Conservation (phyloP, 1,140 invertebrate species). For the Glossosoma conforme region DNA sequence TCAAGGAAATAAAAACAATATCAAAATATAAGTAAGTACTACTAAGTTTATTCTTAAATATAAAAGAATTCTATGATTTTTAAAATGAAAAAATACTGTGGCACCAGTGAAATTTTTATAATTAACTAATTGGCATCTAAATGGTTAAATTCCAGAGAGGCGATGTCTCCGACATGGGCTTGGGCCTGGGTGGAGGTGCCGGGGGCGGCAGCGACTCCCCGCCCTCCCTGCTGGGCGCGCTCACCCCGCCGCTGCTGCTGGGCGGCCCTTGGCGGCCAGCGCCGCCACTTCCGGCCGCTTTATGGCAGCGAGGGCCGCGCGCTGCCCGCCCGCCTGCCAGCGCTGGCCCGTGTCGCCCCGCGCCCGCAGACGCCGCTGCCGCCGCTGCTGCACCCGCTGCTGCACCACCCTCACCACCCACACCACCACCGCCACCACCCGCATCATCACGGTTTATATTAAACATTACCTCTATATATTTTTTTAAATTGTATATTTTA, state of each 20-base stretch:
- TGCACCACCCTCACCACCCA: constrained; percentile 36
- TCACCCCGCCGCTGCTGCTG: constrained; percentile 24
- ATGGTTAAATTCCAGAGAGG: constrained; percentile 30
- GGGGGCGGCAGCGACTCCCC: constrained; percentile 23
- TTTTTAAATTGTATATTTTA: too few relatives aligned
- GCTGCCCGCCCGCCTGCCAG: constrained; percentile 35
- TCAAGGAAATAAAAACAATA: too few relatives aligned
- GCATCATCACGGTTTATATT: constrained; percentile 9
- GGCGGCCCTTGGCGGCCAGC: too few relatives aligned
- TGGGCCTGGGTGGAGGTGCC: constrained; percentile 13
- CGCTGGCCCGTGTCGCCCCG: constrained; percentile 36
- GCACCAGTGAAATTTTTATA: too few relatives aligned
- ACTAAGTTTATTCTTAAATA: too few relatives aligned
- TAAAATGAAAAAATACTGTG: too few relatives aligned
- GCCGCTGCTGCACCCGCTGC: constrained; percentile 32
- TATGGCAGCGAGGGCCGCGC: constrained; percentile 36
- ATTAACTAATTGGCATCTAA: too few relatives aligned
- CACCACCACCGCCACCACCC: constrained; percentile 34
- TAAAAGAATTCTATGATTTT: too few relatives aligned
- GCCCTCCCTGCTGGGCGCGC: constrained; percentile 5
- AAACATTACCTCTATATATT: constrained; percentile 7
- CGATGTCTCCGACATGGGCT: constrained; percentile 19
- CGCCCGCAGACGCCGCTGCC: constrained; percentile 35
- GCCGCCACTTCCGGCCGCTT: too few relatives aligned
- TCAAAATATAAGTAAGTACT: too few relatives aligned